phyloP scores from a whole-genome alignment of 2,888 invertebrate species.

The Autographa pulchrina region DNA sequence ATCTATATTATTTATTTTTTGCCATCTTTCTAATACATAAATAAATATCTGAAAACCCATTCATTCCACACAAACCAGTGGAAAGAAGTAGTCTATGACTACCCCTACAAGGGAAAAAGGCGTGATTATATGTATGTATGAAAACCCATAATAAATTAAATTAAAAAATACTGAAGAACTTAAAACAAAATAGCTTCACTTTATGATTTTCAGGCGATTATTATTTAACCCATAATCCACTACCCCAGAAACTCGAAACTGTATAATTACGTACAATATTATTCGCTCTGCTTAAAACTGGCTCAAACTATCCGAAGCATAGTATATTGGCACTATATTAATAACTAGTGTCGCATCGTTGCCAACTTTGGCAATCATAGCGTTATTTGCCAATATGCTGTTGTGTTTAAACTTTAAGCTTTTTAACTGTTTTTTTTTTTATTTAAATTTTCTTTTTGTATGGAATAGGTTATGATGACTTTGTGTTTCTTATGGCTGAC shows the following conservation, averaged over 20 bases:
- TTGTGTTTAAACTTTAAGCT: background rate
- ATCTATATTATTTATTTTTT: no score
- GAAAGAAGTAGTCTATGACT: no score
- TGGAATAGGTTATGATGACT: no score
- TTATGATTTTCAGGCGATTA: background rate
- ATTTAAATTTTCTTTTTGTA: no score
- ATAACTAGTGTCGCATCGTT: slow-evolving; percentile 33
- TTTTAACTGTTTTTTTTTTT: background rate
- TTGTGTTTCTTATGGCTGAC: no score
- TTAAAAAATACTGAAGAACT: no score
- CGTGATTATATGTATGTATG: no score
- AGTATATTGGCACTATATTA: slow-evolving; percentile 51
- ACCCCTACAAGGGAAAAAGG: no score
- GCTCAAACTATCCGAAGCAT: slow-evolving; percentile 41
- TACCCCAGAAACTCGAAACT: background rate
- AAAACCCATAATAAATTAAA: no score
- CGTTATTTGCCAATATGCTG: slow-evolving; percentile 8
- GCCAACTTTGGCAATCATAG: slow-evolving; percentile 48
- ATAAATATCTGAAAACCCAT: no score
- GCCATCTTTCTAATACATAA: no score
- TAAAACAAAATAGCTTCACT: background rate
- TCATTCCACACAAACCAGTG: no score
- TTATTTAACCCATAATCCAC: slow-evolving; percentile 12
- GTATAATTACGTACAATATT: slow-evolving; percentile 35
- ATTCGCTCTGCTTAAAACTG: slow-evolving; percentile 47